Evolutionary conservation across 2,888 invertebrate genomes (phyloP).

Genomic region (Oxycera nigricornis): DNA sequence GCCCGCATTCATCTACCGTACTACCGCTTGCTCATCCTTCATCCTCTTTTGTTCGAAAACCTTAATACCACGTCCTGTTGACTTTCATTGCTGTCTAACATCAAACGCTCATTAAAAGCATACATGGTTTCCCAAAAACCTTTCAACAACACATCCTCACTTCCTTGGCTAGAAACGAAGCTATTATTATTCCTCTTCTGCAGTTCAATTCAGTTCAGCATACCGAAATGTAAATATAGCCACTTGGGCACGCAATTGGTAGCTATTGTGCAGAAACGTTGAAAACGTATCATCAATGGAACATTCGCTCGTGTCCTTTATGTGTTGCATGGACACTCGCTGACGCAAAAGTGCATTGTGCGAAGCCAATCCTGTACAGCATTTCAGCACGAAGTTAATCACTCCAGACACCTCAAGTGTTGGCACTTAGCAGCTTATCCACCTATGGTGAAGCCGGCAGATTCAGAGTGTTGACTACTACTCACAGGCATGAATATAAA

Average conservation of each 20-base stretch:
- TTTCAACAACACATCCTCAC: no score
- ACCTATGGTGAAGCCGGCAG: background rate
- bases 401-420: conserved; percentile 44
- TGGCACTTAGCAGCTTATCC: conserved; percentile 33
- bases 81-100: no score
- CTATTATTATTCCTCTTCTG: no score
- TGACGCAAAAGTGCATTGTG: background rate
- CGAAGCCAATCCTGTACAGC: background rate
- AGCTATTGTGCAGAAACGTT: background rate
- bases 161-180: no score
- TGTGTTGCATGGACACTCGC: background rate
- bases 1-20: no score
- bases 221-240: conserved; percentile 19
- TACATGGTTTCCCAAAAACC: no score
- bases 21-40: no score
- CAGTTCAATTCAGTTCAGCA: background rate
- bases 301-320: background rate
- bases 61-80: no score
- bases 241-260: conserved; percentile 33
- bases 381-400: conserved; percentile 44
- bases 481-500: no score
- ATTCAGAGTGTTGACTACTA: conserved; percentile 9
- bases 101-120: no score
- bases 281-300: background rate
- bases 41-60: no score